Evolutionary conservation across 2,888 invertebrate species (phyloP).

Genomic region (Erebia aethiops): DNA sequence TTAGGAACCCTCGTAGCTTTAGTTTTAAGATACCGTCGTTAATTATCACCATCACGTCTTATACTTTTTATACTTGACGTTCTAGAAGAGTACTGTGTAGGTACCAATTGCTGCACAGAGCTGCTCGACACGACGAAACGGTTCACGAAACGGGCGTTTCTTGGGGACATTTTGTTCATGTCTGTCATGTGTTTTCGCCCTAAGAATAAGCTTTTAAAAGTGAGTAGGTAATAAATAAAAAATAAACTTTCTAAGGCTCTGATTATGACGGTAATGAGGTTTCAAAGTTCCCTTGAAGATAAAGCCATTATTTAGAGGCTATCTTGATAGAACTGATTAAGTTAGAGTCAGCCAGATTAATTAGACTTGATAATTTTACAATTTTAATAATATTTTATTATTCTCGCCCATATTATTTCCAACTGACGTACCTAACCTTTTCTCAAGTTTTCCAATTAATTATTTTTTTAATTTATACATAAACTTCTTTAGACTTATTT

Average conservation of each 20-base stretch:
- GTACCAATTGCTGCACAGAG: too few relatives aligned
- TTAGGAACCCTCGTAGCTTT: too few relatives aligned
- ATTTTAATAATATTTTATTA: constrained; percentile 2
- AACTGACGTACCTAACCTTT: background rate
- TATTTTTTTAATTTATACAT: background rate
- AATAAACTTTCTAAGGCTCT: background rate
- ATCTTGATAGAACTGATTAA: constrained; percentile 10
- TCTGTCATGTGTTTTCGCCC: too few relatives aligned
- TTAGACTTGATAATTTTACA: constrained; percentile 12
- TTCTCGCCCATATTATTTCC: background rate
- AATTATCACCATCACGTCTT: too few relatives aligned
- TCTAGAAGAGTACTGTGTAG: too few relatives aligned
- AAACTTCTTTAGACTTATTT: too few relatives aligned
- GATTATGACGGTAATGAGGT: constrained; percentile 7
- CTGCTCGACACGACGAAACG: too few relatives aligned
- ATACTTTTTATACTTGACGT: too few relatives aligned
- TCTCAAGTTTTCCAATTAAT: background rate
- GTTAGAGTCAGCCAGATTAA: constrained; percentile 7
- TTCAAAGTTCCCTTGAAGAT: constrained; percentile 21
- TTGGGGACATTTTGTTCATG: too few relatives aligned
- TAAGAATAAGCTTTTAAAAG: too few relatives aligned
- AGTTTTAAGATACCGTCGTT: too few relatives aligned
- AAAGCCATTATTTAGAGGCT: constrained; percentile 17
- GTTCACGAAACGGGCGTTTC: too few relatives aligned
- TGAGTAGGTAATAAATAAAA: background rate